phyloP scores from a whole-genome alignment of 2,113 vertebrate species.

The Carollia perspicillata region DNA sequence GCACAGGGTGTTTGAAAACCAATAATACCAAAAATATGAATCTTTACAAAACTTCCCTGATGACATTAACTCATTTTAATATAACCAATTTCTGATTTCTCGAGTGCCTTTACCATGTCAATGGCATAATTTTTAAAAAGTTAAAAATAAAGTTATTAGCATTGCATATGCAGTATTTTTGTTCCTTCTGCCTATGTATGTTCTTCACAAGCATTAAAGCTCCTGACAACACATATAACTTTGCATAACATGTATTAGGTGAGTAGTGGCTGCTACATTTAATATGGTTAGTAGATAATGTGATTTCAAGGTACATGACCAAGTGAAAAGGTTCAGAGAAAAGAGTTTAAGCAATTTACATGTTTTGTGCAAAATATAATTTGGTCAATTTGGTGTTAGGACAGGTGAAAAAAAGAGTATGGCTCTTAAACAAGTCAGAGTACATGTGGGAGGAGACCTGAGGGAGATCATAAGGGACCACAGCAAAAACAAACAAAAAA shows the following conservation, averaged over 20 bases:
- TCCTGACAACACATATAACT: background rate
- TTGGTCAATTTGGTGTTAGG: background rate
- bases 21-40: background rate
- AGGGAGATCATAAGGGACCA: background rate
- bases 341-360: background rate
- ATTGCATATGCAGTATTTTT: background rate
- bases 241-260: background rate
- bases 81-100: background rate
- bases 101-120: background rate
- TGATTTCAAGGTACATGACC: background rate
- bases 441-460: fast-evolving
- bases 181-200: background rate
- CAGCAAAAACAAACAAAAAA: background rate
- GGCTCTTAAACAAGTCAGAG: background rate
- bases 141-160: background rate
- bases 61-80: background rate
- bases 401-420: background rate
- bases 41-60: background rate
- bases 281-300: background rate
- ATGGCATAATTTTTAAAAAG: background rate
- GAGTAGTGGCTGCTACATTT: background rate
- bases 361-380: background rate
- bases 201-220: background rate
- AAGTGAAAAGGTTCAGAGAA: background rate
- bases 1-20: background rate